Conservation (phyloP, 2,888 invertebrate species). For the Tanytarsus gracilentus region DNA sequence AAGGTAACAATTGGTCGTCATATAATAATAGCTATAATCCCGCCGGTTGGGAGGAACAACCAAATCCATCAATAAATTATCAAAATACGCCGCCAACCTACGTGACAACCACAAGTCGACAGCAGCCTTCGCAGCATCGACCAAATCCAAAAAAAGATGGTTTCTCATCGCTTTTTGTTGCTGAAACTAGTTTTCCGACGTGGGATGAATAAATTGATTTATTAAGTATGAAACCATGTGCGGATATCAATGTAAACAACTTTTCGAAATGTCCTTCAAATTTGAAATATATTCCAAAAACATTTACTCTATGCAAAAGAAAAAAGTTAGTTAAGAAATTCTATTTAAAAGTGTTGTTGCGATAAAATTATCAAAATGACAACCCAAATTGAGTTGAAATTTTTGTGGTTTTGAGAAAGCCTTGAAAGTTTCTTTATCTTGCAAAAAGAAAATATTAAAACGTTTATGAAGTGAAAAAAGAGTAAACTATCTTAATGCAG, state of each 20-base stretch:
- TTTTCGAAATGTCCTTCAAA: too few relatives aligned
- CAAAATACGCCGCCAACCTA: constrained; percentile 32
- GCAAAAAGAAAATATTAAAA: too few relatives aligned
- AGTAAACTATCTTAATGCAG: too few relatives aligned
- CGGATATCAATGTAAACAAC: background rate
- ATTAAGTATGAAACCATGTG: background rate
- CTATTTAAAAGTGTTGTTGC: too few relatives aligned
- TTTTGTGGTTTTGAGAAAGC: too few relatives aligned
- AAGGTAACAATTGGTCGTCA: constrained; percentile 30
- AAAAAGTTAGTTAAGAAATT: background rate
- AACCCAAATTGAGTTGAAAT: too few relatives aligned
- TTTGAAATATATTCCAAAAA: background rate
- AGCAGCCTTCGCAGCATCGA: constrained; percentile 33
- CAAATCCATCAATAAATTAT: constrained; percentile 40
- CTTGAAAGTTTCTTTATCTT: too few relatives aligned
- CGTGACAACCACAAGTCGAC: constrained; percentile 31
- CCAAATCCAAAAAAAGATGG: constrained; percentile 34
- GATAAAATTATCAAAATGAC: constrained; percentile 1
- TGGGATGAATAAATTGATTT: constrained; percentile 53
- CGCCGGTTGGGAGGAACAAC: constrained; percentile 39
- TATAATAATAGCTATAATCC: constrained; percentile 41
- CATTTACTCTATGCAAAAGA: background rate
- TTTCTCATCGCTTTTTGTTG: constrained; percentile 47
- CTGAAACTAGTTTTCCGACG: constrained; percentile 52
- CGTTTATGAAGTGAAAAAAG: too few relatives aligned